A percentile compares a stretch with the other conserved stretches of the same genome.
Evolutionary conservation across 1,140 invertebrate species (phyloP).

Genomic region (Pachypsylla venusta): DNA sequence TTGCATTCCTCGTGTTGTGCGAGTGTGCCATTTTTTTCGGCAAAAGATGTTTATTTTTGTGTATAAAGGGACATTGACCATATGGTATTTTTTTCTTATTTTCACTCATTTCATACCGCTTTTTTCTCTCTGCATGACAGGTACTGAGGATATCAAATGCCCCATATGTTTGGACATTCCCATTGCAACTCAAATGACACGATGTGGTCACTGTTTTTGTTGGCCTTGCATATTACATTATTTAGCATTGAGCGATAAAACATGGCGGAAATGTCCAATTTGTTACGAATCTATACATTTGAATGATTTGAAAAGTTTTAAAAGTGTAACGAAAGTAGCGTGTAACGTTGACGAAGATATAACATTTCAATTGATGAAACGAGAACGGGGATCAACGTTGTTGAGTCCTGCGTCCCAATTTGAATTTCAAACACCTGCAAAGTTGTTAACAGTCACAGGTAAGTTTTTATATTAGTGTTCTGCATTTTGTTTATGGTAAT

Average conservation of each 20-base stretch:
- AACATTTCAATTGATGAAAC: conserved; percentile 72
- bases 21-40: no score
- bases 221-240: conserved; percentile 93
- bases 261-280: conserved; percentile 68
- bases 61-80: no score
- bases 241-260: conserved; percentile 62
- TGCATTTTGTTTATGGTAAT: no score
- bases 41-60: no score
- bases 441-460: no score
- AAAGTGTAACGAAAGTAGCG: conserved; percentile 22
- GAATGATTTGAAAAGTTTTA: conserved; percentile 62
- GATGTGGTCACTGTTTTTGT: conserved; percentile 91
- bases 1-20: no score
- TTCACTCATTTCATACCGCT: no score
- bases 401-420: conserved; percentile 44
- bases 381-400: conserved; percentile 57
- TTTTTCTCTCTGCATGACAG: conserved; percentile 38
- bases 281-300: conserved; percentile 64
- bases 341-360: conserved; percentile 54
- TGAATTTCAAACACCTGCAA: conserved; percentile 25
- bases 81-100: conserved; percentile 11
- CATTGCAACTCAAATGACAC: conserved; percentile 74
- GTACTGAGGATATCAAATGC: conserved; percentile 56
- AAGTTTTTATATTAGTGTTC: no score
- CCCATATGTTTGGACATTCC: conserved; percentile 81